Base-by-base conservation (phyloP, 1,140 invertebrate genomes). In the Drosophila sp. region DNA sequence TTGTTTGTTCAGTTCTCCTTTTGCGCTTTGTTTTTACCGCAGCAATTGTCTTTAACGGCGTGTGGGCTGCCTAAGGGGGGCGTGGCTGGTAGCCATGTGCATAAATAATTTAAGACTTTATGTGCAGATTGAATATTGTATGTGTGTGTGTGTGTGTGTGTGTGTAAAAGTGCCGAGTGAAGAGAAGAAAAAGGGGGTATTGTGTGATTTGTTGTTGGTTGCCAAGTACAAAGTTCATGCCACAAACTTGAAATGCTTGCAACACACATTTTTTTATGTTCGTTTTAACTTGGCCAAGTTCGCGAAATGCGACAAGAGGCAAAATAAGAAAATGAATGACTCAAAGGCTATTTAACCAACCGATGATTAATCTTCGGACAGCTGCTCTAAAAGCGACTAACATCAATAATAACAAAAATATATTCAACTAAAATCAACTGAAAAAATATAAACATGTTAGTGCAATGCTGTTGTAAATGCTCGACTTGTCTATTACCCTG, bases 341-440 rank as follows among this genome's bases (percentile, higher is more conserved):
- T 72, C 70, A 72, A 72, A 66, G 46, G 21, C 54, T 53, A 66
- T 66, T 62, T 66, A 67, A 51, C 40, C 63, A 59, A 53, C 54
- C 38, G 70, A 54, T 72, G 70, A 72, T 72, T 72, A 72, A 72
- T 72, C 63, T 67, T 29, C 27, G 29, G 29, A 63, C 59, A 54
- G 58, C 62, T 51, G 62, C 61, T 46, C 50, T 25, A n/a, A n/a
- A n/a, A n/a, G 38, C 46, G 48, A 21, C 50, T 36, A 56, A 63
- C 38, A 46, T 21, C 27, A 69, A 69, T 4, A 41, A 40, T 7
- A 69, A 69, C 7, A 54, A 18, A 16, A 62, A 43, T 21, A 2
- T 21, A 21, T 21, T 21, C 21, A 38, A 21, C 7, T 1, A 48
- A 40, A 40, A 34, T 29, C 46, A 51, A 25, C 13, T 21, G 16